Base-by-base conservation (phyloP, 2,113 vertebrate species). In the Solea solea region DNA sequence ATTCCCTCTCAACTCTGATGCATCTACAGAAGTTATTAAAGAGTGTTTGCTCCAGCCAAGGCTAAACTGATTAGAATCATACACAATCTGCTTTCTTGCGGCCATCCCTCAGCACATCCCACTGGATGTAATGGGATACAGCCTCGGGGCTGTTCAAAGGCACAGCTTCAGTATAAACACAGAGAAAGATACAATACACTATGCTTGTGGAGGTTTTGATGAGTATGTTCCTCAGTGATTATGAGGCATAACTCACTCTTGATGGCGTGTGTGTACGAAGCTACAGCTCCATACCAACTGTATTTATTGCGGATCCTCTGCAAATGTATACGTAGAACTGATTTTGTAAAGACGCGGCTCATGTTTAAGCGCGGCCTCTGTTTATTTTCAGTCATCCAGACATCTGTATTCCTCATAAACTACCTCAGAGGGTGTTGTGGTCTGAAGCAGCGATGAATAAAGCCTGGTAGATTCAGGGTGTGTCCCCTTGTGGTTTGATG, bases 31-130 rank as follows among this genome's bases (percentile, higher is more conserved):
- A 71, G 79, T 79, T 90, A 84, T 90, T 83, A 86, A 80, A 86
- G 74, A 81, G 78, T 9, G 53, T 81, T 81, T 34, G 68, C 84
- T 75, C 58, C 11, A 68, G 72, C 68, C 39, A 9, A 74, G 79
- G 27, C 70, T 74, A 79, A 64, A 80, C 72, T 89, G 88, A 91
- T 92, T 92, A 79, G 62, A 89, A 85, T 88, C 78, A 82, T 64
- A 60, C 76, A 25, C 67, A 45, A 57, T 87, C 64, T 67, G 53
- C 64, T 69, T 60, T 60, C 65, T 55, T 21, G 54, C 64, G 56
- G 78, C 69, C 82, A 46, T 54, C 79, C 51, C 59, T 62, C 64
- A 46, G 59, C 64, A 77, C 58, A 80, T 85, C 80, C 72, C 80
- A 63, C 48, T 82, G 78, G 64, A 76, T 63, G 77, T 90, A 91